phyloP scores from a whole-genome alignment of 2,797 vertebrate species.

The Sternotherus odoratus region DNA sequence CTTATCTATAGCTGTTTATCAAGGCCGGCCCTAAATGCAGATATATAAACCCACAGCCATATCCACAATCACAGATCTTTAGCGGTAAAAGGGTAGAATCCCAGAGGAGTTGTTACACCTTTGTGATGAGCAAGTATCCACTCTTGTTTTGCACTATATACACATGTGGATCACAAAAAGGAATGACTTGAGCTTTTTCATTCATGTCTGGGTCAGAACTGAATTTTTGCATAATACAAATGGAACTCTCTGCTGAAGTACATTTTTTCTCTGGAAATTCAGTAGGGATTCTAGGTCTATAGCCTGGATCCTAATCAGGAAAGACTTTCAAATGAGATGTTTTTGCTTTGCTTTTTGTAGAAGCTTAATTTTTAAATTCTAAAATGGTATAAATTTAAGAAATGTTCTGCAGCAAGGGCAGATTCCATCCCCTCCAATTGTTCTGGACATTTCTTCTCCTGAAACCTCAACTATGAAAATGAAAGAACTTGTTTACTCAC shows the following conservation, averaged over 20 bases:
- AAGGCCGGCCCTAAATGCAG: constrained; percentile 29
- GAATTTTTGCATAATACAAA: constrained; percentile 33
- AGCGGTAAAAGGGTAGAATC: constrained; percentile 35
- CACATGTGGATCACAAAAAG: constrained; percentile 52
- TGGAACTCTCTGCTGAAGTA: not conserved
- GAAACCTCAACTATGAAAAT: constrained; percentile 52
- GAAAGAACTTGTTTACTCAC: constrained; percentile 68
- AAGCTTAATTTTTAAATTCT: constrained; percentile 37
- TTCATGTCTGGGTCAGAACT: constrained; percentile 34
- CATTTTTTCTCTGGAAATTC: constrained; percentile 42
- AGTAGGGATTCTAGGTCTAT: constrained; percentile 30
- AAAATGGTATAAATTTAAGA: constrained; percentile 51
- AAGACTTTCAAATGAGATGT: constrained; percentile 23
- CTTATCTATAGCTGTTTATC: constrained; percentile 15
- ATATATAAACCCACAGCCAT: constrained; percentile 37
- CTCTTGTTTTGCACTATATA: constrained; percentile 39
- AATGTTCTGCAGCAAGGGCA: constrained; percentile 48
- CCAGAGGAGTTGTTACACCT: constrained; percentile 51
- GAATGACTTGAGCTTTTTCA: constrained; percentile 41
- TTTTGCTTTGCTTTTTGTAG: constrained; percentile 49
- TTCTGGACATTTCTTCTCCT: constrained; percentile 36
- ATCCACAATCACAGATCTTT: not conserved
- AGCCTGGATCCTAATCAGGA: constrained; percentile 42
- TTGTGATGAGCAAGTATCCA: constrained; percentile 57
- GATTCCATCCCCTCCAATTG: constrained; percentile 53